phyloP scores from a whole-genome alignment of 2,797 vertebrate species.

The Galago senegalensis region DNA sequence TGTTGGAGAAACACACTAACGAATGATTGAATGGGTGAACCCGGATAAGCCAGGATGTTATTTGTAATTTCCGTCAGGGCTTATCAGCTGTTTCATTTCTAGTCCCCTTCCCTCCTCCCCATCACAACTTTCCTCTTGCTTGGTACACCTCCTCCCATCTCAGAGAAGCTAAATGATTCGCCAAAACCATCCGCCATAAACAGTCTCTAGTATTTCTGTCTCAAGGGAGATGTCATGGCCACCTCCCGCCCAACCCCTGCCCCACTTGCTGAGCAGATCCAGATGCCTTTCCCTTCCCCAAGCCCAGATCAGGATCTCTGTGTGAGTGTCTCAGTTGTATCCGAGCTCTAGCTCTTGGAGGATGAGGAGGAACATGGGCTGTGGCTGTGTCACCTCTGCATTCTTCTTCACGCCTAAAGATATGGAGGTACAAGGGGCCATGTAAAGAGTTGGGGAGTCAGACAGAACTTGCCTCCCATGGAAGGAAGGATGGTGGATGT shows the following conservation, averaged over 20 bases:
- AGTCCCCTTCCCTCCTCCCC: background rate
- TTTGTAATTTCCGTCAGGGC: background rate
- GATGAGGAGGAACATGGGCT: fast-evolving
- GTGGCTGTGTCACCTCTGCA: background rate
- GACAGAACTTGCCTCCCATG: background rate
- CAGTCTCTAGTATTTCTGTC: background rate
- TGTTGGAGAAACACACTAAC: background rate
- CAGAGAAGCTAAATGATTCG: background rate
- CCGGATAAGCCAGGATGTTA: background rate
- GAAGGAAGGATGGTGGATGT: background rate
- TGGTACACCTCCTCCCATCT: background rate
- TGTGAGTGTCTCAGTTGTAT: background rate
- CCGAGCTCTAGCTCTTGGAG: background rate
- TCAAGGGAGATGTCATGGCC: background rate
- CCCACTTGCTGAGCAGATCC: background rate
- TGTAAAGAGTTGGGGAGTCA: background rate
- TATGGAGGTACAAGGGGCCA: background rate
- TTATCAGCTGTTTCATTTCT: background rate
- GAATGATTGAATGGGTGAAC: background rate
- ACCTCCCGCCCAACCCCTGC: background rate
- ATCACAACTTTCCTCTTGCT: background rate
- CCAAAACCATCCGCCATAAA: background rate
- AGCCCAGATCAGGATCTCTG: fast-evolving
- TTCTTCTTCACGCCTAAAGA: background rate
- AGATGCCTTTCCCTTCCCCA: background rate